Base-by-base conservation (phyloP, 2,888 invertebrate species). In the Phengaris alcon region DNA sequence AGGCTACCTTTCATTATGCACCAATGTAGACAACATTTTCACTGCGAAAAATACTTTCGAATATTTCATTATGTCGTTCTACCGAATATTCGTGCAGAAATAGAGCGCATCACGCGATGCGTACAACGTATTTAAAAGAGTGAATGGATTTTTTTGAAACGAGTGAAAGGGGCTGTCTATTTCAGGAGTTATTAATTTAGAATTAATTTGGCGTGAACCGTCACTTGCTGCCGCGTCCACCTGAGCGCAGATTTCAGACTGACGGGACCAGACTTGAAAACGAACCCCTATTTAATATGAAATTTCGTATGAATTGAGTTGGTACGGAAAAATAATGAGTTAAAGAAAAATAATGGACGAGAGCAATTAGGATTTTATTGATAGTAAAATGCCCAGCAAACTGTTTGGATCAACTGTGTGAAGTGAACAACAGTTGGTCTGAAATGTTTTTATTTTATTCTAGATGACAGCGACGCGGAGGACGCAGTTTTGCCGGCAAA, bases 401-500 rank as follows among this genome's bases (percentile, higher is more conserved):
- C 64, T 12, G 64, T 12, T 35, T 35, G 12, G 15, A 64, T 64
- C 13, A 13, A 44, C 64, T 64, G 35, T 35, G 12, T 12, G 12
- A 52, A 35, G 35, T 64, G 12, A 35, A 35, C 64, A 35, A 44
- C 35, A 12, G 35, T 44, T 10, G 64, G 12, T 35, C 6, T 35
- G 12, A 64, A 64, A 9, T 64, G 35, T 13, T 55, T 44, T 55
- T 73, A 54, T 35, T 57, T 59, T 22, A 12, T 6, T 48, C 75
- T 86, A 91, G 91, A 84, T 77, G 85, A 90, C 80, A 90, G 88
- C 79, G 89, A 88, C 72, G 82, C 82, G 64, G 88, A 87, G 76
- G 87, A 85, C 77, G 82, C 86, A 79, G 82, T 88, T 79, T 79
- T 85, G 80, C 81, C 85, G 78, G 81, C 83, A 74, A 89, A 86